phyloP scores from a whole-genome alignment of 1,140 invertebrate species.

The Galleria mellonella region DNA sequence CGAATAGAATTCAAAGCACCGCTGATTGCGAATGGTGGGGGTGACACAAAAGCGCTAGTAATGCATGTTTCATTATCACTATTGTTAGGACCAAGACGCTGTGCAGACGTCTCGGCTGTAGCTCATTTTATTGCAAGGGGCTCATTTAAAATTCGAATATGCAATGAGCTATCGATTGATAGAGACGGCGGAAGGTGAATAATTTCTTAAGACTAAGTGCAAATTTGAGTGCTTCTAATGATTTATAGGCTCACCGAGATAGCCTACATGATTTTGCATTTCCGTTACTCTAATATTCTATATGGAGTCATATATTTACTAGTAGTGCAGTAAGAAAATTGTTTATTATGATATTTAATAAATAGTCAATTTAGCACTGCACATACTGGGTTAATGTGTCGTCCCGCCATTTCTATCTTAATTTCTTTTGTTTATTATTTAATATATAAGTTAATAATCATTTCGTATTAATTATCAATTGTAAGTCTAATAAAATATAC shows the following conservation, averaged over 20 bases:
- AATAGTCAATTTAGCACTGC: no score
- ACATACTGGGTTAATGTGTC: no score
- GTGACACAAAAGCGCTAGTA: slow-evolving; percentile 1
- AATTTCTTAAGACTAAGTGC: slow-evolving; percentile 1
- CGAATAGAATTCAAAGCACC: background rate
- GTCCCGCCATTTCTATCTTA: no score
- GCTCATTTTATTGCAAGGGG: background rate
- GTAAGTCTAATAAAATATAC: no score
- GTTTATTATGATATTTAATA: no score
- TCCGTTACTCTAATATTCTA: background rate
- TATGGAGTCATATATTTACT: no score
- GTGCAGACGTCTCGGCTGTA: slow-evolving; percentile 2
- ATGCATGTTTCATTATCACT: slow-evolving; percentile 7
- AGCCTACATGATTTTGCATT: background rate
- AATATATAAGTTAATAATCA: no score
- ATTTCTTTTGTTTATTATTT: no score
- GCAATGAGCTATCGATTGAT: slow-evolving; percentile 2
- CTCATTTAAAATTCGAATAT: slow-evolving; percentile 1
- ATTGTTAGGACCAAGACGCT: slow-evolving; percentile 3
- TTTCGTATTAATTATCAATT: no score
- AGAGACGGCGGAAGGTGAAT: background rate
- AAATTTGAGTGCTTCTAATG: background rate
- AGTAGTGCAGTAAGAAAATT: no score
- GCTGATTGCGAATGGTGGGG: background rate
- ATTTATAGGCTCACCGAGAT: background rate